Evolutionary conservation across 2,888 invertebrate genomes (phyloP).

Genomic region (Serrognathus titanus): DNA sequence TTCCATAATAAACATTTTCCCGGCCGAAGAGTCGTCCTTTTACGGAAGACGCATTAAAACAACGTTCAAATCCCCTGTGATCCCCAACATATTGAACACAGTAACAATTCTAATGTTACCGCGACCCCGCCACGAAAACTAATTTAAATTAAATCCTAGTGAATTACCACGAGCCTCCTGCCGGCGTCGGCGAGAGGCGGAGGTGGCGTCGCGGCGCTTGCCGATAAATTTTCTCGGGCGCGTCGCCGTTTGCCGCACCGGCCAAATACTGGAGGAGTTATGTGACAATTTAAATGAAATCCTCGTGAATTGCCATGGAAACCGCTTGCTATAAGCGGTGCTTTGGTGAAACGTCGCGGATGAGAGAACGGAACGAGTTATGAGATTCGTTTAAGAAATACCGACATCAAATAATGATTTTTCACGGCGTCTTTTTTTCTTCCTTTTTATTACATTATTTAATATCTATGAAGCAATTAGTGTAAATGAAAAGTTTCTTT

Average conservation of each 20-base stretch:
- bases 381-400: constrained; percentile 24
- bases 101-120: constrained; percentile 41
- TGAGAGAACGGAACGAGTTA: constrained; percentile 23
- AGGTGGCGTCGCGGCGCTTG: constrained; percentile 8
- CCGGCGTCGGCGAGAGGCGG: constrained; percentile 29
- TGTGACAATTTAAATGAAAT: constrained; percentile 49
- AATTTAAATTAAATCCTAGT: constrained; percentile 75
- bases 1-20: constrained; percentile 20
- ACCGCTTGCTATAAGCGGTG: constrained; percentile 42
- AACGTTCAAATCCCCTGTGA: constrained; percentile 25
- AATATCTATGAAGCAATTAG: too few species aligned
- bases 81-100: constrained; percentile 39
- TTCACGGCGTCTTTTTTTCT: constrained; percentile 4
- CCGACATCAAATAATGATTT: constrained; percentile 21
- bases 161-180: constrained; percentile 56
- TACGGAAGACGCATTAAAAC: constrained; percentile 24
- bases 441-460: too few species aligned
- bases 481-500: too few species aligned
- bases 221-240: background rate
- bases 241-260: constrained; percentile 34
- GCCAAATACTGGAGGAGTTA: constrained; percentile 25
- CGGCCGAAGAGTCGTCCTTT: constrained; percentile 17
- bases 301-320: constrained; percentile 48
- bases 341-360: constrained; percentile 30
- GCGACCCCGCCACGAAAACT: constrained; percentile 54